Evolutionary conservation across 2,888 invertebrate species (phyloP), one percentile per base, ranked within the genome.

Genomic region (Sinentomon sp.): DNA sequence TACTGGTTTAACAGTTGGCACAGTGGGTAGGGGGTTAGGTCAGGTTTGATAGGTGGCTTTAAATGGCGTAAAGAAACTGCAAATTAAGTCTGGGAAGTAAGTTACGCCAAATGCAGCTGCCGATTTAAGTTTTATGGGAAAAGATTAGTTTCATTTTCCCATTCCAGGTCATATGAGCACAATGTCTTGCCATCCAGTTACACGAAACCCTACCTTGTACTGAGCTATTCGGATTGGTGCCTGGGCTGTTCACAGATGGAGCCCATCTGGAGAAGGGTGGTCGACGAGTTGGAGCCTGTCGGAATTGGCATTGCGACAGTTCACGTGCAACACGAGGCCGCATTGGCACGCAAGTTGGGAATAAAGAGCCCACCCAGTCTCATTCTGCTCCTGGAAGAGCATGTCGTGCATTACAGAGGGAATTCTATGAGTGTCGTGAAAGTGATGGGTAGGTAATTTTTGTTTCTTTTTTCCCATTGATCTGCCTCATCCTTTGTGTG

Each of bases 191-290:
- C 82, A 38, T 78, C 77, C 50, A 85, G 82, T 49, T 59, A 63
- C 36, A 67, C 65, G 39, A 71, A 71, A 21, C 83, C 87, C 7
- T 73, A 80, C 36, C 56, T 92, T 35, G 63, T 92, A 30, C 66
- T 89, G 43, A 80, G 83, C 52, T 92, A 85, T 54, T 74, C 78
- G 6, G 87, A 89, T 53, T 85, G 82, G 75, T 92, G 89, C 51
- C 78, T 83, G 52, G 68, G 77, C 30, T 92, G 89, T 52, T 67
- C 82, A 40, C 72, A 58, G 70, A 69, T 75, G n/a, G 80, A 83
- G 28, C 73, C 73, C 1, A 64, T 76, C 7, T 80, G 85, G 66
- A 63, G 77, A 30, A 66, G 76, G 40, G 59, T 89, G 32, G 70
- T 80, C 25, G 76, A 80, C 45, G 75, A 85, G 27, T 55, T 89